Evolutionary conservation across 2,113 vertebrate species (phyloP).

Genomic region (Protobothrops mucrosquamatus): DNA sequence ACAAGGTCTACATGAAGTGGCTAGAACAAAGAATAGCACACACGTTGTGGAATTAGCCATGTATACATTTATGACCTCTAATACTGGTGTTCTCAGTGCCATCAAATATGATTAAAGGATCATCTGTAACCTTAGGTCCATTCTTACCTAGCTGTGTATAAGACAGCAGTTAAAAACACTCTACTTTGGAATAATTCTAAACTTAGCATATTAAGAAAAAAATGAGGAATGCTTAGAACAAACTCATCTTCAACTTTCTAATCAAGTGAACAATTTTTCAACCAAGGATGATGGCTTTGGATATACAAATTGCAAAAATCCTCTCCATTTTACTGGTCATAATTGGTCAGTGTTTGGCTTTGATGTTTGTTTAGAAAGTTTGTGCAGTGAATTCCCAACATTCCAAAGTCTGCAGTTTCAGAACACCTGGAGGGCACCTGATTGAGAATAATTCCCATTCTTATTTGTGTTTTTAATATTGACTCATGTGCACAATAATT

Average conservation of each 20-base stretch:
- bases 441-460: slow-evolving; percentile 34
- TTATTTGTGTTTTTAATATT: not conserved
- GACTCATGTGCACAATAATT: not conserved
- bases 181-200: not conserved
- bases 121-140: not conserved
- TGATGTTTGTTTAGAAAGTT: not conserved
- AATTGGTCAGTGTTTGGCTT: not conserved
- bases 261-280: not conserved
- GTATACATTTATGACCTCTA: not conserved
- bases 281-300: not conserved
- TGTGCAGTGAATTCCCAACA: not conserved
- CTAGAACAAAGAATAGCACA: not conserved
- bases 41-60: not conserved
- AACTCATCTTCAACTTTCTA: not conserved
- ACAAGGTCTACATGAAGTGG: not conserved
- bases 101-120: not conserved
- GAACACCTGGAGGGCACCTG: not conserved
- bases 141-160: not conserved
- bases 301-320: not conserved
- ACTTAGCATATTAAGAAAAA: not conserved
- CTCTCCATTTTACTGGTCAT: not conserved
- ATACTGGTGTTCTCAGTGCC: not conserved
- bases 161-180: not conserved
- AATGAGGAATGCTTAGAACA: not conserved
- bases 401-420: not conserved